phyloP scores from a whole-genome alignment of 2,113 vertebrate genomes.

The Lutjanus erythropterus region DNA sequence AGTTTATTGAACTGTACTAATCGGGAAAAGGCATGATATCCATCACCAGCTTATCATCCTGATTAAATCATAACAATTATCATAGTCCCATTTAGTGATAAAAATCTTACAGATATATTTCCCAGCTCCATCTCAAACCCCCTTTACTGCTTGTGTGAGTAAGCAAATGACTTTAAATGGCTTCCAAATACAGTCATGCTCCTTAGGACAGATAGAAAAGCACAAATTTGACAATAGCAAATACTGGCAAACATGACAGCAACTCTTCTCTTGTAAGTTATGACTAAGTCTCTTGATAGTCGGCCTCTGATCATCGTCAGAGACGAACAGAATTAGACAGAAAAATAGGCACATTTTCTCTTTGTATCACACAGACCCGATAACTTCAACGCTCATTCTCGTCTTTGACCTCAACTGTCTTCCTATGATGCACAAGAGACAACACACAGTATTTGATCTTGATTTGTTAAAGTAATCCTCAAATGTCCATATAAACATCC shows the following conservation, averaged over 20 bases:
- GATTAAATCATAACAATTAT: neutral
- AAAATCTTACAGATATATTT: neutral
- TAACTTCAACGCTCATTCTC: neutral
- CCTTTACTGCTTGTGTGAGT: neutral
- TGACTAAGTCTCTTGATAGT: neutral
- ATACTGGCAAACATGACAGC: conserved; percentile 1
- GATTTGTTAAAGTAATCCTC: neutral
- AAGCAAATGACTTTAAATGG: neutral
- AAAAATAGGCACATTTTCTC: conserved; percentile 31
- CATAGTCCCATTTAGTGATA: too few species aligned
- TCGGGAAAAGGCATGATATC: neutral
- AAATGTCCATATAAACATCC: neutral
- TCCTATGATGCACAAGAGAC: neutral
- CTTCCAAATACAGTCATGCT: neutral
- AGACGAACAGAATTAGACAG: neutral
- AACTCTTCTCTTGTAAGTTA: neutral
- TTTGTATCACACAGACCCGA: neutral
- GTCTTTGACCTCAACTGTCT: too few species aligned
- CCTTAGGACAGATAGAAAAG: neutral
- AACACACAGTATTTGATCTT: neutral
- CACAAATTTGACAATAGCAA: neutral
- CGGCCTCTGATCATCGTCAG: neutral
- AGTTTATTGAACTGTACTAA: neutral
- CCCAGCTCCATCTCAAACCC: neutral
- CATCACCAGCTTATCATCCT: neutral